Conservation (phyloP, 2,888 invertebrate species). For the Venusia cambrica region DNA sequence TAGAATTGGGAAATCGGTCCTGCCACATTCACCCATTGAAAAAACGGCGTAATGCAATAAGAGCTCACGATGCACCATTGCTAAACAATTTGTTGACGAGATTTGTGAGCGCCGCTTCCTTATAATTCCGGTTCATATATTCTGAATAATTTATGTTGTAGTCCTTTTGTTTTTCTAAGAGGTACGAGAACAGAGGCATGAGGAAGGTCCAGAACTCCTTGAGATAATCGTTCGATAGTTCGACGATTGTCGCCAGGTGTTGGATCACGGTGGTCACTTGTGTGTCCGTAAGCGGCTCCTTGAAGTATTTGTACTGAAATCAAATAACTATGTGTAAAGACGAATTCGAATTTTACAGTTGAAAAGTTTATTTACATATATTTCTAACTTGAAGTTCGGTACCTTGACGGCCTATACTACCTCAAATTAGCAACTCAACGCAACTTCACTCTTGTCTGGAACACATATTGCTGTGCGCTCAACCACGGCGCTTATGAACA, state of each 20-base stretch:
- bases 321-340: conserved; percentile 7
- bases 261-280: conserved; percentile 44
- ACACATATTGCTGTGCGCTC: too few species aligned
- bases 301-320: conserved; percentile 64
- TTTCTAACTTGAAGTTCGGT: too few species aligned
- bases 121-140: conserved; percentile 16
- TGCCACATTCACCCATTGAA: too few species aligned
- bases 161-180: conserved; percentile 47
- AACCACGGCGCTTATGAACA: too few species aligned
- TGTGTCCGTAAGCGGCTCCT: conserved; percentile 45
- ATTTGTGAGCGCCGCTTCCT: conserved; percentile 12
- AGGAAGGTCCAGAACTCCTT: conserved; percentile 41
- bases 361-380: too few species aligned
- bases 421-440: too few species aligned
- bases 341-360: too few species aligned
- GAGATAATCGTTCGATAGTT: conserved; percentile 38
- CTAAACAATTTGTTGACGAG: conserved; percentile 26
- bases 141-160: conserved; percentile 38
- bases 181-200: conserved; percentile 55
- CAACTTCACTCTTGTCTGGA: too few species aligned
- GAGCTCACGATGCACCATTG: conserved; percentile 22
- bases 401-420: too few species aligned
- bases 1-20: too few species aligned
- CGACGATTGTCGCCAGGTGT: conserved; percentile 43
- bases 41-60: too few species aligned